Percentiles rank a stretch among this genome's conserved stretches.
Conservation (phyloP, 2,113 vertebrate genomes). For the Dermatemys mawii region DNA sequence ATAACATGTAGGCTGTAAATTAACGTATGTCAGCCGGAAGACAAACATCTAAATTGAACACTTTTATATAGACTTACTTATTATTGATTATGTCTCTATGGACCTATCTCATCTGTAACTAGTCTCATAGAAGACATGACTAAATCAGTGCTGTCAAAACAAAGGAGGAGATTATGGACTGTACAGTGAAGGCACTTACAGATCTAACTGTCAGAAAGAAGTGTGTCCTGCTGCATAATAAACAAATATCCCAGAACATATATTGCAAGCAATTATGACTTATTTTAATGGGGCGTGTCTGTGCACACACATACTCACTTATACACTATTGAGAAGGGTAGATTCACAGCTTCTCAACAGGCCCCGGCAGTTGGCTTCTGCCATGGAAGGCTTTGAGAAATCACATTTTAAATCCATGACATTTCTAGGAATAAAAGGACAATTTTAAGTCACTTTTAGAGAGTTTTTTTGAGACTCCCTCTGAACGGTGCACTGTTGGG, state of each 20-base stretch:
- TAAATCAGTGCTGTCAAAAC: conserved; percentile 28
- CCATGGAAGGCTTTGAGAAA: background rate
- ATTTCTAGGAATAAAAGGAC: background rate
- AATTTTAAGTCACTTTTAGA: background rate
- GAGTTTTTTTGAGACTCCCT: background rate
- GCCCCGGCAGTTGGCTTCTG: background rate
- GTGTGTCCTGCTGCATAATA: background rate
- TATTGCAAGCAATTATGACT: background rate
- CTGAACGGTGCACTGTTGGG: background rate
- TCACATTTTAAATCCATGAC: background rate
- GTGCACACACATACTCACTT: background rate
- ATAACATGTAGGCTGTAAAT: background rate
- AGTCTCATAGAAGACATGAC: background rate
- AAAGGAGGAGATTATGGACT: background rate
- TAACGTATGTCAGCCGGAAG: background rate
- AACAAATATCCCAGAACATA: background rate
- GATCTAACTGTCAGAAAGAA: background rate
- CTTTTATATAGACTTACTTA: conserved; percentile 17
- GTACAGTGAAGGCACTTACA: background rate
- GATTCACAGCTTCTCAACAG: background rate
- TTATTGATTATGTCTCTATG: conserved; percentile 27
- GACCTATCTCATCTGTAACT: conserved; percentile 10
- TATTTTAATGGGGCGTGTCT: background rate
- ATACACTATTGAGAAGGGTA: background rate
- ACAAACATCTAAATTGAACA: background rate